Evolutionary conservation across 2,797 vertebrate genomes (phyloP), one percentile per base, ranked within the genome.

Genomic region (Pseudochromis fuscus): DNA sequence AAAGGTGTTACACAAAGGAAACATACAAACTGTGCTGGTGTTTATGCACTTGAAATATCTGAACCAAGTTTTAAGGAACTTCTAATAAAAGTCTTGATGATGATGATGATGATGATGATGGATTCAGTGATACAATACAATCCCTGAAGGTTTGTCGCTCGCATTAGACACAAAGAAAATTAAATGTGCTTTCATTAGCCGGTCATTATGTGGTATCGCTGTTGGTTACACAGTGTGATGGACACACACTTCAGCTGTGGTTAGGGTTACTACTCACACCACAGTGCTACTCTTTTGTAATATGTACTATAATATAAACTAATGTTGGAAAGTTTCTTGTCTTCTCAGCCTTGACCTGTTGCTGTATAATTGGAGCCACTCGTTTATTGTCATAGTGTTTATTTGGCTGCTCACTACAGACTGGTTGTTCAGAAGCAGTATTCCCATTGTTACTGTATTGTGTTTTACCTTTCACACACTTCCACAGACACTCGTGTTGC

Each of bases 1-100:
- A 27, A 73, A 68, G 19, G 30, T 6, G 4, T 66, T 18, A 38
- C 4, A 70, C 27, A 71, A n/a, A 25, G 40, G 31, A 49, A 16
- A 62, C 59, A 67, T 44, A 40, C 23, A 49, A 24, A n/a, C 25
- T 28, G 28, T 48, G n/a, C n/a, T 30, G 2, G 13, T 38, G n/a
- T 25, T 53, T 46, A 46, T 21, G 7, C 5, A 25, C 33, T 46
- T 25, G 21, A 1, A 11, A n/a, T n/a, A n/a, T 38, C 25, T 38
- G 0, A 56, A 60, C 9, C 16, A 19, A 50, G 16, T 38, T 24
- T 13, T 4, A 13, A 33, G 21, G 13, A 25, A 25, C 21, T 49
- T 60, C 8, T 37, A 64, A 46, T 6, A 25, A 4, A 52, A 53
- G 38, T 21, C 2, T 16, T 28, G 13, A 58, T 28, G 15, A 46